These are phyloP conservation scores for Caenorhabditis zanzibari DNA, from an alignment of 2,888 invertebrate species.

Conservation along the genomic window DNA sequence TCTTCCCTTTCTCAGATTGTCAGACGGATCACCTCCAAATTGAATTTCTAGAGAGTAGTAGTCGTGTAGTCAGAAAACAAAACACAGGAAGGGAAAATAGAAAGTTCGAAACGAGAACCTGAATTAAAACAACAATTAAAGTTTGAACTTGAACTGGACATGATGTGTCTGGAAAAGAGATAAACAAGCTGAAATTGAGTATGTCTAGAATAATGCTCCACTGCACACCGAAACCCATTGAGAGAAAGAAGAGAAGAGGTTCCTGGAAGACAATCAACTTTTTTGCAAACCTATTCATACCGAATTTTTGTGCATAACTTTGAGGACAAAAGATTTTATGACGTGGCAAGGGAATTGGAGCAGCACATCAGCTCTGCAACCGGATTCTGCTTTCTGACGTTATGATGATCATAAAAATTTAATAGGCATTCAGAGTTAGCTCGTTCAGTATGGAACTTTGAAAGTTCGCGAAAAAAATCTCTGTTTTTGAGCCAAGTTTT, in stretches of 20 bases:
- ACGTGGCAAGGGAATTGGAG: conserved; percentile 52
- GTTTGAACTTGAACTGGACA: conserved; percentile 11
- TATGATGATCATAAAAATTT: conserved; percentile 28
- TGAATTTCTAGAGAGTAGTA: conserved; percentile 34
- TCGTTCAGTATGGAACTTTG: not conserved
- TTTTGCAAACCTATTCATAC: conserved; percentile 19
- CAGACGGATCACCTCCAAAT: conserved; percentile 48
- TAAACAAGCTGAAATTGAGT: not conserved
- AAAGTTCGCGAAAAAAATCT: not conserved
- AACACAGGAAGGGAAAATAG: conserved; percentile 28
- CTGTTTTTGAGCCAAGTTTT: too few relatives aligned
- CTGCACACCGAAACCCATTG: not conserved
- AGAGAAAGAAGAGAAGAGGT: not conserved
- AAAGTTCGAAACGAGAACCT: conserved; percentile 11
- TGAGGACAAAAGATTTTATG: conserved; percentile 36
- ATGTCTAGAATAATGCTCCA: not conserved
- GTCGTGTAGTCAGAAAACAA: not conserved
- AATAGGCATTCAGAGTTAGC: conserved; percentile 9
- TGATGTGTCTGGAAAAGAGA: not conserved
- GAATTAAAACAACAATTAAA: conserved; percentile 36
- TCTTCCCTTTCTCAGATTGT: conserved; percentile 18
- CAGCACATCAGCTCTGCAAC: not conserved
- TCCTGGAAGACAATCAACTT: not conserved
- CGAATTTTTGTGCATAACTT: conserved; percentile 17
- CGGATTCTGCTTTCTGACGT: conserved; percentile 12